Percentiles rank a stretch among this genome's conserved stretches.
These are phyloP conservation scores for Pampus argenteus DNA, from an alignment of 2,797 vertebrate species.

Conservation along the genomic window DNA sequence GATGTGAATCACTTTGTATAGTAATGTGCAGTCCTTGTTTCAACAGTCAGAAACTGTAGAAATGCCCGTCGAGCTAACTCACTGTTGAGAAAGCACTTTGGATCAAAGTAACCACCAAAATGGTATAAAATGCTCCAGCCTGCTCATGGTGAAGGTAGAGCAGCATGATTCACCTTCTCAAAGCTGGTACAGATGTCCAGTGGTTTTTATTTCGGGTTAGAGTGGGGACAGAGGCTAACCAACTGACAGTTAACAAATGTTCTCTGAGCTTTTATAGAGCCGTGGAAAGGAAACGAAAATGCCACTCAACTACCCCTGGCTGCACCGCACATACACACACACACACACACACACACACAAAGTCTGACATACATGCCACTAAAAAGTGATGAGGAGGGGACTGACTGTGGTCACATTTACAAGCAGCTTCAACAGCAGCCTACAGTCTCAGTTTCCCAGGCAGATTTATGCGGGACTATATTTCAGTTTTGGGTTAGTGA, in stretches of 20 bases:
- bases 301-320: constrained; percentile 63
- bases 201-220: constrained; percentile 73
- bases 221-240: constrained; percentile 65
- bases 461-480: constrained; percentile 44
- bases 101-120: constrained; percentile 66
- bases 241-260: constrained; percentile 72
- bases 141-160: constrained; percentile 52
- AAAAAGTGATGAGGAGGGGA: constrained; percentile 58
- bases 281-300: constrained; percentile 68
- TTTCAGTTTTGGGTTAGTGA: constrained; percentile 30
- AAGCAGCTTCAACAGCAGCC: constrained; percentile 49
- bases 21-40: constrained; percentile 25
- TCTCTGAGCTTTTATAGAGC: constrained; percentile 67
- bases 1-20: constrained; percentile 51
- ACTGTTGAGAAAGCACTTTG: constrained; percentile 48
- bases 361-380: constrained; percentile 39
- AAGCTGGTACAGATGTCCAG: constrained; percentile 65
- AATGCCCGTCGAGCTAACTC: constrained; percentile 26
- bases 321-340: constrained; percentile 36
- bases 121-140: constrained; percentile 40
- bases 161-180: constrained; percentile 61
- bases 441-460: constrained; percentile 43
- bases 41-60: constrained; percentile 36
- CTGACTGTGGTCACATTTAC: constrained; percentile 56
- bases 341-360: constrained; percentile 34